Evolutionary conservation across 1,140 invertebrate species (phyloP), one percentile per base, ranked within the genome.

Genomic region (Lerema accius): DNA sequence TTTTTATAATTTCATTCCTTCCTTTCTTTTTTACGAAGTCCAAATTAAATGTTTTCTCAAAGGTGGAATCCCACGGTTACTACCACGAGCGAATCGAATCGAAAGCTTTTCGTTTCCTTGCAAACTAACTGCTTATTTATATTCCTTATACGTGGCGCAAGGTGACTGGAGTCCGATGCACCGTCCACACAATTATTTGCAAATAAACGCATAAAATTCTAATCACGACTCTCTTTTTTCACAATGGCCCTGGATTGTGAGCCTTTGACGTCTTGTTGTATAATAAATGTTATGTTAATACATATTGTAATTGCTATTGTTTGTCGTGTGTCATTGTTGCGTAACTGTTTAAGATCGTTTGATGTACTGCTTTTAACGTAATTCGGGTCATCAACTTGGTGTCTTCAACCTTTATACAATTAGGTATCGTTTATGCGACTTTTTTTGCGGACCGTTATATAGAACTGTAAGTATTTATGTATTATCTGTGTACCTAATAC

Each of bases 161-260:
- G 84, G 84, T 87, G 81, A 87, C 70, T 46, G 16, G 71, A 71
- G 84, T 74, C 60, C 84, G 77, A 74, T 85, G 84, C 84, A 84
- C 84, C 62, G 50, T 11, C 23, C 15, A 32, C 61, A 70, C 78
- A 79, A 78, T 82, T 80, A 82, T 82, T 82, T 80, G 80, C 80
- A 80, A 82, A 78, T 78, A 66, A 55, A 45, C 67, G 39, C 48
- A 72, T 71, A 60, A 67, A 58, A 86, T 83, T 79, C 80, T 43
- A 48, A 67, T 69, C 82, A 84, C 84, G 84, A 37, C 16, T 58
- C 13, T 65, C 69, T 77, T 77, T 81, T 82, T 81, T 82, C 77
- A 86, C 82, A 84, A 83, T 84, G 72, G 69, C 40, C 26, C 35
- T 19, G 55, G 63, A 58, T 53, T 49, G 51, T 63, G 46, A 53